Evolutionary conservation across 2,113 vertebrate species (phyloP), one percentile per base, ranked within the genome.

Genomic region (Zapornia atra): DNA sequence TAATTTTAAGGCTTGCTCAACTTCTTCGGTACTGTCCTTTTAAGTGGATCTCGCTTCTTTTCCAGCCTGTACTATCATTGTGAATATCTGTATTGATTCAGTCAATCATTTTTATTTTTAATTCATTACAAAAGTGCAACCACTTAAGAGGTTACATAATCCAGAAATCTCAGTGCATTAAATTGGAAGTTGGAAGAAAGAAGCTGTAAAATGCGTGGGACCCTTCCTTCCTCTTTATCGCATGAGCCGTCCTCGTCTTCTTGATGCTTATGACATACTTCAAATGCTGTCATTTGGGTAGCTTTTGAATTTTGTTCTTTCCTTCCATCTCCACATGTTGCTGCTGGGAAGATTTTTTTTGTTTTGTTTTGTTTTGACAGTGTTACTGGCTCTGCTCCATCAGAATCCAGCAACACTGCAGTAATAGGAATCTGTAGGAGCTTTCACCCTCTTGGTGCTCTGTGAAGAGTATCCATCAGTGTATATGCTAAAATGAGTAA

Each of bases 81-180:
- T 96, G 81, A 92, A 83, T 90, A 92, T 76, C 56, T 79, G 9
- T 84, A 92, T 75, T 84, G 90, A 92, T 94, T 78, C 57, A 46
- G 53, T 59, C 15, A 44, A 71, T 95, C 84, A 64, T 88, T 90
- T 94, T 95, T 86, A 54, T 88, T 81, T 94, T 83, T 86, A 77
- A 86, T 94, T 86, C 22, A 70, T 94, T 73, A 38, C 6, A 19
- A 65, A 94, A 96, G 29, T 51, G 19, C 56, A 94, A 3, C 38
- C 13, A 22, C 25, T 73, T 19, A 83, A 54, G 60, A 92, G 14
- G 44, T 81, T 92, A 86, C 34, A 88, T 54, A 93, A 80, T 48
- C 51, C 34, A 90, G 88, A 89, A 73, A 54, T 77, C 68, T 80
- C 51, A 20, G 46, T 46, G n/a, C 36, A 36, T 38, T 86, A 51